These are phyloP conservation scores for Sebastes wilsoni DNA, from an alignment of 2,797 vertebrate species.

Conservation along the genomic window DNA sequence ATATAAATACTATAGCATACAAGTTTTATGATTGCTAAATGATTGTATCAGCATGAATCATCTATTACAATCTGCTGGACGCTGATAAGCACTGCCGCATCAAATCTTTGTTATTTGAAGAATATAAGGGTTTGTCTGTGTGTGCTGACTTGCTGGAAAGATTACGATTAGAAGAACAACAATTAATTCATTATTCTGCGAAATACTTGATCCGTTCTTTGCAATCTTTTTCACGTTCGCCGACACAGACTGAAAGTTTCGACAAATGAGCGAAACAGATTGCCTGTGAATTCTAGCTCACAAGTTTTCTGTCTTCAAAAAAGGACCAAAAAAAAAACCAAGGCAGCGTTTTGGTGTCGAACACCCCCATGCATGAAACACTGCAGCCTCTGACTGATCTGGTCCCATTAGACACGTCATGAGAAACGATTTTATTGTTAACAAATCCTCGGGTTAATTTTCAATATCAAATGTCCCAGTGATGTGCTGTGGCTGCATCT, in stretches of 20 bases:
- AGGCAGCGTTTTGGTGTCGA: background rate
- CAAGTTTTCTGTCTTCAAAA: constrained; percentile 44
- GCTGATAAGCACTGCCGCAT: background rate
- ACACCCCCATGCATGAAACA: background rate
- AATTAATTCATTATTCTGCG: constrained; percentile 57
- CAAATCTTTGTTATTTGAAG: background rate
- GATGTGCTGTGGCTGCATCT: constrained; percentile 61
- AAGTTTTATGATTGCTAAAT: background rate
- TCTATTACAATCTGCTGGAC: background rate
- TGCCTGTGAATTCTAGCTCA: constrained; percentile 65
- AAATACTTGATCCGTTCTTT: constrained; percentile 42
- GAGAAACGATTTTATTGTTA: constrained; percentile 52
- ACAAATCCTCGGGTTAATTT: constrained; percentile 74
- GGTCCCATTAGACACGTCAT: constrained; percentile 23
- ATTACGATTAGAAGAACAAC: constrained; percentile 7
- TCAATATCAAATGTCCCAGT: constrained; percentile 75
- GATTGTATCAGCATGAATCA: background rate
- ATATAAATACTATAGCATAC: constrained; percentile 9
- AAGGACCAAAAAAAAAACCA: background rate
- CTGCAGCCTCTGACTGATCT: constrained; percentile 7
- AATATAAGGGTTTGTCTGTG: background rate
- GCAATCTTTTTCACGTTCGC: constrained; percentile 49
- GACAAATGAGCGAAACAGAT: constrained; percentile 59
- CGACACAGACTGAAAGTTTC: constrained; percentile 49
- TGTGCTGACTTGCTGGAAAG: background rate